phyloP scores from a whole-genome alignment of 2,113 vertebrate species.

The Butorides virescens region DNA sequence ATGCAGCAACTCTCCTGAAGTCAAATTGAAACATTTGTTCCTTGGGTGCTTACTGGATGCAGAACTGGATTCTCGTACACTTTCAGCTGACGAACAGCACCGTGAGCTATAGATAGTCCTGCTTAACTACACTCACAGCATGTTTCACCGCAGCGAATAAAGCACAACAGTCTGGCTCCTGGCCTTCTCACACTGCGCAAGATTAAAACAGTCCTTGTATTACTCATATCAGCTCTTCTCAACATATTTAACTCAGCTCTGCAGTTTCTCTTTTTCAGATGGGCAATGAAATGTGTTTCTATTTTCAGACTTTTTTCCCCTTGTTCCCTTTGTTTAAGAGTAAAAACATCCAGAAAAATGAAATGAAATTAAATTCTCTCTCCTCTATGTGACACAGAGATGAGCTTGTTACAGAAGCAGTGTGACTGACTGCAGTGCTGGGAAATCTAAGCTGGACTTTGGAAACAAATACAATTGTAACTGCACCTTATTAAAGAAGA shows the following conservation, averaged over 20 bases:
- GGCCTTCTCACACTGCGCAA: not conserved
- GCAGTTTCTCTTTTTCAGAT: not conserved
- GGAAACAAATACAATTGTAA: not conserved
- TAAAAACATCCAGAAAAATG: not conserved
- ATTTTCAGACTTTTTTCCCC: not conserved
- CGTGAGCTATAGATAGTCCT: not conserved
- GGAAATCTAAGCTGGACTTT: not conserved
- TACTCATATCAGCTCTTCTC: not conserved
- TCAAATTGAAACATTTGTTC: not conserved
- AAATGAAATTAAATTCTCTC: not conserved
- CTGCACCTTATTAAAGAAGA: not conserved
- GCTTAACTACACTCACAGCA: not conserved
- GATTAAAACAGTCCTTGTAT: not conserved
- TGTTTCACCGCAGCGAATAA: not conserved
- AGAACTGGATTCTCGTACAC: not conserved
- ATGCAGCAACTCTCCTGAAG: not conserved
- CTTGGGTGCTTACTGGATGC: not conserved
- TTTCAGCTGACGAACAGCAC: not conserved
- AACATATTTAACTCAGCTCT: not conserved
- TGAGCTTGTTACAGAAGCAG: not conserved
- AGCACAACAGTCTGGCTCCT: not conserved
- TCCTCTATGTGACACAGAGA: not conserved
- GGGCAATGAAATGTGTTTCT: not conserved
- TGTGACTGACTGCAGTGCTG: not conserved
- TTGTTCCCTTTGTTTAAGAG: not conserved